Base-by-base conservation (phyloP, 2,113 vertebrate species). In the Lepus americanus region DNA sequence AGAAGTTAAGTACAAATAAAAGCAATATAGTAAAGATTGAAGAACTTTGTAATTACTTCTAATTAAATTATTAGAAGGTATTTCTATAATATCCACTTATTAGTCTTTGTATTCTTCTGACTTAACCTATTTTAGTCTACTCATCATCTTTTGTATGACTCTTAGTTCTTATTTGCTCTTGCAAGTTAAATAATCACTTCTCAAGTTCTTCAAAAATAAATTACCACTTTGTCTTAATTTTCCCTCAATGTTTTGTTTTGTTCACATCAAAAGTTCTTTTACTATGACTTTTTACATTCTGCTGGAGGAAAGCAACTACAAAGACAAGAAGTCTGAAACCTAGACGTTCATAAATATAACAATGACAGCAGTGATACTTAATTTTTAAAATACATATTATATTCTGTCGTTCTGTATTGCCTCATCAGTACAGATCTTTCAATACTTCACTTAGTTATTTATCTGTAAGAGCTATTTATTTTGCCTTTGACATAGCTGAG, bases 161-260 rank as follows among this genome's bases (percentile, higher is more conserved):
- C 83, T 89, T 78, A n/a, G 49, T n/a, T 87, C 25, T 85, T 85
- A 85, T 74, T 78, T 29, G 61, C 20, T 87, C 51, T 90, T 83
- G 19, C 80, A 39, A 80, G 59, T 89, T 94, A 82, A 13, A 94
- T 55, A 93, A 64, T 86, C 29, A 90, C 19, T 92, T 95, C 33
- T 83, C 69, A 89, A 74, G 69, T 93, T 93, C 72, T 89, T 80
- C 63, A 81, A 94, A 92, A 94, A 39, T 78, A 73, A 83, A 94
- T 74, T 14, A 74, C n/a, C 90, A n/a, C 6, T 13, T 90, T 61
- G 3, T 69, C 61, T 51, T 87, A 76, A 61, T 78, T 83, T 81
- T 93, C 19, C 93, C 33, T 74, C 73, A 22, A 64, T 33, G 7
- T 67, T 90, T 92, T 51, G 53, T 93, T 93, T 90, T 76, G 29